Percentiles rank a stretch among this genome's conserved stretches.
Evolutionary conservation across 2,888 invertebrate genomes (phyloP).

Genomic region (Catocala nupta): DNA sequence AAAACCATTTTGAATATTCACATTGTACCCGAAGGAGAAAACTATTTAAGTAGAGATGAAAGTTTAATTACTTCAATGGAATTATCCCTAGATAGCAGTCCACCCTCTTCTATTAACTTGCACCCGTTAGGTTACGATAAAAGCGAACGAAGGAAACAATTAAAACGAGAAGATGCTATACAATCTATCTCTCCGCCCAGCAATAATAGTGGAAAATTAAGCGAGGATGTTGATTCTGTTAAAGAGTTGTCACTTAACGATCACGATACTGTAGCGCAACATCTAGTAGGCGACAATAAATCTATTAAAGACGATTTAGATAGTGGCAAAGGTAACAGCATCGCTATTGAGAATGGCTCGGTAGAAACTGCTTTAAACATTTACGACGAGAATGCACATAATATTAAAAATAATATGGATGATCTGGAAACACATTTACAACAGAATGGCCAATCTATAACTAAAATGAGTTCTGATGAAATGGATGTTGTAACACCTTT

Average conservation of each 20-base stretch:
- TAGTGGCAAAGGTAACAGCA: slow-evolving; percentile 11
- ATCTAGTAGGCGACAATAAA: slow-evolving; percentile 27
- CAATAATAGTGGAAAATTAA: slow-evolving; percentile 80
- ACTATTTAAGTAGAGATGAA: slow-evolving; percentile 79
- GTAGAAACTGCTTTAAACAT: slow-evolving; percentile 4
- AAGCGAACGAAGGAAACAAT: slow-evolving; percentile 78
- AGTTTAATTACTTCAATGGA: slow-evolving; percentile 79
- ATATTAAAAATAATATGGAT: slow-evolving; percentile 15
- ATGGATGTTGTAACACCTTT: slow-evolving; percentile 78
- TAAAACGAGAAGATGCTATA: slow-evolving; percentile 84
- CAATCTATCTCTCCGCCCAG: slow-evolving; percentile 83
- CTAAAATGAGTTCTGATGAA: slow-evolving; percentile 71
- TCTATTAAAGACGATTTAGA: slow-evolving; percentile 15
- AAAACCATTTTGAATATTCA: slow-evolving; percentile 82
- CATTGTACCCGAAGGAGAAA: slow-evolving; percentile 77
- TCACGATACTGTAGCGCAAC: slow-evolving; percentile 31
- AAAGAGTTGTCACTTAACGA: slow-evolving; percentile 65
- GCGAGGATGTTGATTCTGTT: slow-evolving; percentile 79
- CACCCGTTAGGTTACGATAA: slow-evolving; percentile 79
- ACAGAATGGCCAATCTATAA: slow-evolving; percentile 42
- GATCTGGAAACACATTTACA: slow-evolving; percentile 37
- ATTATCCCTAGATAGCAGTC: slow-evolving; percentile 77
- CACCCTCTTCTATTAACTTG: slow-evolving; percentile 76
- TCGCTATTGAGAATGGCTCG: slow-evolving; percentile 4
- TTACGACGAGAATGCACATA: slow-evolving; percentile 5